Evolutionary conservation across 1,140 invertebrate species (phyloP), one percentile per base, ranked within the genome.

Genomic region (Bombus superbus): DNA sequence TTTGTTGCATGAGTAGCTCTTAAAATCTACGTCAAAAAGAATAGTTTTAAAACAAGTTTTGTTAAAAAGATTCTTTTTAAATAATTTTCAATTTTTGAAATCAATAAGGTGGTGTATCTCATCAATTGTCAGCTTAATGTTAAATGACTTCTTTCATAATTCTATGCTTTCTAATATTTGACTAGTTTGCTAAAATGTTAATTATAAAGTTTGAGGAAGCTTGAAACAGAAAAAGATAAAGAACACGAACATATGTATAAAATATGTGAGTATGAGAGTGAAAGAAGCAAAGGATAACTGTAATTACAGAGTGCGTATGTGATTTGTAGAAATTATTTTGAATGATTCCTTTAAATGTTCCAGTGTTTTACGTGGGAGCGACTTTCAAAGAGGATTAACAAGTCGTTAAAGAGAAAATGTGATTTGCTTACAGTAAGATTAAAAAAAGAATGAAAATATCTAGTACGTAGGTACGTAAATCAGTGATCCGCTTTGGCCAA

Each of bases 381-480:
- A 76, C 22, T 77, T 72, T 74, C 53, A 18, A 79, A 66, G n/a
- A n/a, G 66, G 44, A 86, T 83, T 78, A 42, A 59, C 13, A 53
- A 72, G 44, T 53, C 53, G 32, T 88, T 77, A 82, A 80, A 81
- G 68, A 82, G 59, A 76, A 68, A 68, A 83, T 35, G 64, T 59
- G 59, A 69, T 18, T 69, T 76, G 68, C 18, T 81, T 89, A 74
- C 44, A 69, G 10, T 87, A 78, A 53, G 35, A 66, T 62, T 79
- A 32, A 83, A 35, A 66, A 35, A 18, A 1, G 11, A 59, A 47
- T 85, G 68, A 57, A 82, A 53, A 74, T 86, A 84, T 84, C 35
- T 86, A 89, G 81, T 74, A 74, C 28, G 83, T 89, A 90, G 59
- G 74, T 88, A 90, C 71, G 89, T 71, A 83, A 68, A 90, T 83